Evolutionary conservation across 92 coral and sea anemone genomes (phyloP).

Genomic region (Zoanthus sociatus): DNA sequence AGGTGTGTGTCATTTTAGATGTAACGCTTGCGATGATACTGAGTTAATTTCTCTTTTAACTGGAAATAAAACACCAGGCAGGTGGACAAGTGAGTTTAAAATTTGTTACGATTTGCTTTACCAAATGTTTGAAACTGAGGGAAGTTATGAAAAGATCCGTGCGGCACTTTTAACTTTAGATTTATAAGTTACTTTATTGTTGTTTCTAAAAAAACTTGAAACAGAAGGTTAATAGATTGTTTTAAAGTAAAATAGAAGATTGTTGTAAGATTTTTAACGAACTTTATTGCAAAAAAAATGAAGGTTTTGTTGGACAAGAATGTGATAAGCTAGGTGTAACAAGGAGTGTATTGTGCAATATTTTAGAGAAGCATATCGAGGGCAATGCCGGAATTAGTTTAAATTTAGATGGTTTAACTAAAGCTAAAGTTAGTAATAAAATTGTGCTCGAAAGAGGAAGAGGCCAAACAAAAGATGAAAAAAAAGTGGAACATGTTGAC

Average conservation of each 20-base stretch:
- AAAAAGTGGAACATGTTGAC: slow-evolving; percentile 17
- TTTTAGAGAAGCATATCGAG: slow-evolving; percentile 2
- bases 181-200: neutral
- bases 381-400: slow-evolving; percentile 2
- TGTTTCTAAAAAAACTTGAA: slow-evolving; percentile 1
- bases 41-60: slow-evolving; percentile 13
- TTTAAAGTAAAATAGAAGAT: neutral
- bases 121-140: slow-evolving; percentile 13
- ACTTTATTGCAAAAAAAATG: slow-evolving; percentile 15
- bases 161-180: slow-evolving; percentile 13
- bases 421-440: slow-evolving; percentile 1
- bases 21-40: slow-evolving; percentile 24
- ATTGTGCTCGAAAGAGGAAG: slow-evolving; percentile 15
- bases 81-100: slow-evolving; percentile 23
- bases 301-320: slow-evolving; percentile 24
- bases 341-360: slow-evolving; percentile 5
- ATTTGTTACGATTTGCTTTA: slow-evolving; percentile 6
- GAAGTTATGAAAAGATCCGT: slow-evolving; percentile 9
- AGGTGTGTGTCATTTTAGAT: slow-evolving; percentile 29
- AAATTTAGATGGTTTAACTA: slow-evolving; percentile 5
- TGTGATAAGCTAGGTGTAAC: slow-evolving; percentile 30
- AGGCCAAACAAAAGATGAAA: neutral
- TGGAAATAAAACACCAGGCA: slow-evolving; percentile 14
- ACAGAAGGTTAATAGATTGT: slow-evolving; percentile 1
- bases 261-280: slow-evolving; percentile 9